Percentiles rank a stretch among this genome's conserved stretches.
Evolutionary conservation across 2,797 vertebrate genomes (phyloP).

Genomic region (Orientallactaga sibirica): DNA sequence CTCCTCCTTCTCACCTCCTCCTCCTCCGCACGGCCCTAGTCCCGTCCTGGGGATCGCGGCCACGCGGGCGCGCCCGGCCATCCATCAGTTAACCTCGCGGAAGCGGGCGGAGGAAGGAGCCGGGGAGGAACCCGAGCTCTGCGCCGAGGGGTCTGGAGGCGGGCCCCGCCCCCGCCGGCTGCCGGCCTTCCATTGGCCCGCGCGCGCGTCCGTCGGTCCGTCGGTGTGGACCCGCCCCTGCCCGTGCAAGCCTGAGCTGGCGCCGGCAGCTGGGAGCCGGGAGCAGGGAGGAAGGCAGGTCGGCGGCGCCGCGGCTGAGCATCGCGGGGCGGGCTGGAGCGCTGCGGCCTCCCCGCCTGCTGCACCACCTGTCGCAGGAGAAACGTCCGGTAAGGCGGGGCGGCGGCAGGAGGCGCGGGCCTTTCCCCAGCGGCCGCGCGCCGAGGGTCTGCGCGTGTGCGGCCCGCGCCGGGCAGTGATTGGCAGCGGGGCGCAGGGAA

Average conservation of each 20-base stretch:
- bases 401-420: not conserved
- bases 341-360: not conserved
- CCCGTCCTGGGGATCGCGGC: not conserved
- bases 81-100: not conserved
- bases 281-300: not conserved
- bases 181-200: constrained; percentile 49
- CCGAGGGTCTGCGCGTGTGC: not conserved
- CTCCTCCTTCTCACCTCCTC: too few species aligned
- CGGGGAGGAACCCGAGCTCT: not conserved
- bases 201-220: constrained; percentile 43
- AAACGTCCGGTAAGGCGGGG: constrained; percentile 61
- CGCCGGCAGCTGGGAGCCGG: not conserved
- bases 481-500: not conserved
- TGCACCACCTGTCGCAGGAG: constrained; percentile 72
- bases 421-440: not conserved
- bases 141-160: not conserved
- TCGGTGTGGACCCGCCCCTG: not conserved
- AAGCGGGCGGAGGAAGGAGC: not conserved
- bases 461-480: not conserved
- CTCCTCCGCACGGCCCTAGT: too few species aligned
- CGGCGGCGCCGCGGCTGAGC: constrained; percentile 22
- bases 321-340: constrained; percentile 1
- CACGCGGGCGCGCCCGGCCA: not conserved
- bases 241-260: not conserved
- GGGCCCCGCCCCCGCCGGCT: constrained; percentile 1